Evolutionary conservation across 2,113 vertebrate genomes (phyloP).

Genomic region (Axis porcinus): DNA sequence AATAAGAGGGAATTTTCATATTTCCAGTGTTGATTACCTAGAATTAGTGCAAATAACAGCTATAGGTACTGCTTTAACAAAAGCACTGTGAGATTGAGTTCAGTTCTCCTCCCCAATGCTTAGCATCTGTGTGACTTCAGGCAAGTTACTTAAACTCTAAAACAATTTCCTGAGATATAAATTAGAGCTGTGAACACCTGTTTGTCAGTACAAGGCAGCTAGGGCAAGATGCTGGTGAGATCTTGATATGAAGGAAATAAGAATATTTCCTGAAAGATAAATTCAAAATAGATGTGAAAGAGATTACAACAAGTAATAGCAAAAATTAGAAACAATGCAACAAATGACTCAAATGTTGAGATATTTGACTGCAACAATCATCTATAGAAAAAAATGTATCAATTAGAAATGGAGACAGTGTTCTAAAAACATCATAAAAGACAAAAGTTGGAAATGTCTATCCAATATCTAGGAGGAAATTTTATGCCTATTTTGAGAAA

Average conservation of each 20-base stretch:
- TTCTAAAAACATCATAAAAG: background rate
- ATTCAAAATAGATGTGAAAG: background rate
- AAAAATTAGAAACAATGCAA: background rate
- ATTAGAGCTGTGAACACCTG: background rate
- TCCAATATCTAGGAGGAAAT: background rate
- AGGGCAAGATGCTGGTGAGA: background rate
- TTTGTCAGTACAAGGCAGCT: background rate
- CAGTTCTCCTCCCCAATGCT: background rate
- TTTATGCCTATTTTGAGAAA: background rate
- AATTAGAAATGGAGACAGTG: background rate
- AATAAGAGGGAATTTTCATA: background rate
- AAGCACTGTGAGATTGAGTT: background rate
- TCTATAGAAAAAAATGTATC: background rate
- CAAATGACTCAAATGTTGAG: background rate
- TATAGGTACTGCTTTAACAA: background rate
- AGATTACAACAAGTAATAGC: background rate
- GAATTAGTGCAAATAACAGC: background rate
- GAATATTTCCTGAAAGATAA: background rate
- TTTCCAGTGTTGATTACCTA: background rate
- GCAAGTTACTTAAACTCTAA: background rate
- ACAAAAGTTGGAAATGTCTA: background rate
- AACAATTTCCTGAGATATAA: background rate
- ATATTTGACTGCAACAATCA: background rate
- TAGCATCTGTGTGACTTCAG: background rate
- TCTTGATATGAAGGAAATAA: background rate